These are phyloP conservation scores for Enhydra lutris DNA, from an alignment of 2,113 vertebrate species.

Conservation along the genomic window DNA sequence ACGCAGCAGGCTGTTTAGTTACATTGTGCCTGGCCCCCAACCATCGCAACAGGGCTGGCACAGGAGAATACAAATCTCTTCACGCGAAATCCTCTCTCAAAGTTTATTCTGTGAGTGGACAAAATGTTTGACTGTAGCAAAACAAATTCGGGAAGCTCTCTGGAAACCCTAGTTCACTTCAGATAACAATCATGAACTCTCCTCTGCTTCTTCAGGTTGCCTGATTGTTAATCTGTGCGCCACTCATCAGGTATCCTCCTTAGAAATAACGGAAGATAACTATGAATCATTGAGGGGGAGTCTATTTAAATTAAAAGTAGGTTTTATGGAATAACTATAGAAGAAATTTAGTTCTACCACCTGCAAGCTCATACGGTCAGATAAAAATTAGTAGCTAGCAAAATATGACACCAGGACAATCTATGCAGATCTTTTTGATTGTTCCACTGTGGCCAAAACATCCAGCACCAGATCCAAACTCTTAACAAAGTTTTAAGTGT, in stretches of 20 bases:
- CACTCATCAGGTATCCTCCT: background rate
- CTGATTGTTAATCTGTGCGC: background rate
- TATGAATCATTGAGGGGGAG: background rate
- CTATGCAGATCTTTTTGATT: background rate
- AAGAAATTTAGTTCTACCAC: background rate
- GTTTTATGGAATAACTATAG: background rate
- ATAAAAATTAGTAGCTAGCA: background rate
- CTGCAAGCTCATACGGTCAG: background rate
- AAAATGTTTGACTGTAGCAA: background rate
- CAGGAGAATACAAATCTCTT: background rate
- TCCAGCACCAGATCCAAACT: background rate
- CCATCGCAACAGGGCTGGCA: background rate
- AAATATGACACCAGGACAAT: background rate
- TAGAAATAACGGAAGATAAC: background rate
- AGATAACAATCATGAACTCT: background rate
- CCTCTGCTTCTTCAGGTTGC: background rate
- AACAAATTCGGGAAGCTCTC: background rate
- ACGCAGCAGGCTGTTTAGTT: conserved; percentile 62
- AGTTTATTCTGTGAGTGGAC: background rate
- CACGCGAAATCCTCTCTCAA: background rate
- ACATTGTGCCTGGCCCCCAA: conserved; percentile 32
- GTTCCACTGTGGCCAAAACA: background rate
- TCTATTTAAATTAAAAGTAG: background rate
- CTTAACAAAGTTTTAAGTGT: background rate
- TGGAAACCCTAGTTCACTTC: background rate